A percentile compares a stretch with the other conserved stretches of the same genome.
phyloP scores from a whole-genome alignment of 2,797 vertebrate species.

The Tiaroga cobitis region DNA sequence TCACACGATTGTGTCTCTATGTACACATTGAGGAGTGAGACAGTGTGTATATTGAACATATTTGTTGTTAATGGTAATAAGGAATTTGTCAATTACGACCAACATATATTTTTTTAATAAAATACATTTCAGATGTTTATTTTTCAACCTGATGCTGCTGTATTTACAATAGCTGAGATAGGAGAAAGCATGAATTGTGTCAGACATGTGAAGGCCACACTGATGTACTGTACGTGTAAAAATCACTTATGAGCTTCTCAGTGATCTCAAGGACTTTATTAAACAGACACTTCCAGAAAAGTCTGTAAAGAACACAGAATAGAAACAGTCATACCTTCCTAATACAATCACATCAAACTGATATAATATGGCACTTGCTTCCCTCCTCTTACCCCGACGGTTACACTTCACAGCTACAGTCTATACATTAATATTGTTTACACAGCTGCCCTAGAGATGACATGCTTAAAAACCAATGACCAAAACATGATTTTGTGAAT shows the following conservation, averaged over 20 bases:
- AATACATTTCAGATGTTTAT: neutral
- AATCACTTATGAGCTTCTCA: neutral
- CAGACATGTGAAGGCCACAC: neutral
- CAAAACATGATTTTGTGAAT: neutral
- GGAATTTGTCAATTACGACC: neutral
- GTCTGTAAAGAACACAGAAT: slow-evolving; percentile 45
- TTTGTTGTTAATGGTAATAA: neutral
- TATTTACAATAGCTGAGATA: neutral
- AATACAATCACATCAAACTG: slow-evolving; percentile 54
- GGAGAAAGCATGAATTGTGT: neutral
- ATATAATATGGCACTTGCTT: slow-evolving; percentile 53
- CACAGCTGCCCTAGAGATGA: slow-evolving; percentile 24
- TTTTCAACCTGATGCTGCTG: neutral
- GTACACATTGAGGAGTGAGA: neutral
- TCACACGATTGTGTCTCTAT: neutral
- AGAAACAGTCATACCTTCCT: slow-evolving; percentile 47
- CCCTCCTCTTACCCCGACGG: neutral
- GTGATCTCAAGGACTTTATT: slow-evolving; percentile 59
- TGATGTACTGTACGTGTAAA: neutral
- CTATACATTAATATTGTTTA: slow-evolving; percentile 35
- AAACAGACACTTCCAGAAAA: slow-evolving; percentile 50
- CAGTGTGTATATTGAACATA: slow-evolving; percentile 3
- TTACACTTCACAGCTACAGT: slow-evolving; percentile 38
- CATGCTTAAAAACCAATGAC: neutral
- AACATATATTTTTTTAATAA: neutral